Evolutionary conservation across 2,113 vertebrate species (phyloP).

Genomic region (Oncorhynchus nerka): DNA sequence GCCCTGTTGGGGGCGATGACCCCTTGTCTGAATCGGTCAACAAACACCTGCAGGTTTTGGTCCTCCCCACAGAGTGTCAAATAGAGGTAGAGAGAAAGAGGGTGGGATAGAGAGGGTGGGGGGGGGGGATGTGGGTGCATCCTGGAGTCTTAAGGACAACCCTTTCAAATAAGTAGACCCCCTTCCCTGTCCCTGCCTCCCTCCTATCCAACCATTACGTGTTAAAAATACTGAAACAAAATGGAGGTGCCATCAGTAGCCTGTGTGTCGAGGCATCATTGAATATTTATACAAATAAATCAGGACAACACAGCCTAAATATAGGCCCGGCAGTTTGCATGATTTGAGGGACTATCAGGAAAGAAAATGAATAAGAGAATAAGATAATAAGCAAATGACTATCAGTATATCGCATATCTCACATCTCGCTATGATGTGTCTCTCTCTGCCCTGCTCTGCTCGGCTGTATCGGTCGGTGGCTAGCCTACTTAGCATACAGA

Average conservation of each 20-base stretch:
- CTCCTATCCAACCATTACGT: slow-evolving; percentile 21
- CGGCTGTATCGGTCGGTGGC: neutral
- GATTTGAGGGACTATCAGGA: slow-evolving; percentile 19
- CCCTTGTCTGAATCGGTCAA: too few species aligned
- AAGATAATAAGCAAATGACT: slow-evolving; percentile 26
- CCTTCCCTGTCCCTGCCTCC: slow-evolving; percentile 47
- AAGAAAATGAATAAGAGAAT: slow-evolving; percentile 8
- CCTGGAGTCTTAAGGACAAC: slow-evolving; percentile 39
- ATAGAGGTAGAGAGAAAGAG: too few species aligned
- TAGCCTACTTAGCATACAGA: slow-evolving; percentile 44
- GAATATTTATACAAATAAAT: slow-evolving; percentile 66
- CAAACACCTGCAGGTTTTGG: too few species aligned
- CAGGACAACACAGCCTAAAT: slow-evolving; percentile 35
- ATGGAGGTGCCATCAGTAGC: slow-evolving; percentile 45
- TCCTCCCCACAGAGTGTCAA: too few species aligned
- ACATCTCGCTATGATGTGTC: neutral
- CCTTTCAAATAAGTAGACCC: slow-evolving; percentile 60
- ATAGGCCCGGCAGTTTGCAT: slow-evolving; percentile 42
- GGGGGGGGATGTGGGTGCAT: slow-evolving; percentile 30
- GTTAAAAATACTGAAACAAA: slow-evolving; percentile 62
- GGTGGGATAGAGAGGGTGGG: slow-evolving; percentile 2
- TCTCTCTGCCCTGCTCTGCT: neutral
- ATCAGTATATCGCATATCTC: neutral
- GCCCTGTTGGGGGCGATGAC: too few species aligned
- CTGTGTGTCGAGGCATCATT: slow-evolving; percentile 45